Conservation (phyloP, 2,797 vertebrate genomes). For the Pitangus sulphuratus region DNA sequence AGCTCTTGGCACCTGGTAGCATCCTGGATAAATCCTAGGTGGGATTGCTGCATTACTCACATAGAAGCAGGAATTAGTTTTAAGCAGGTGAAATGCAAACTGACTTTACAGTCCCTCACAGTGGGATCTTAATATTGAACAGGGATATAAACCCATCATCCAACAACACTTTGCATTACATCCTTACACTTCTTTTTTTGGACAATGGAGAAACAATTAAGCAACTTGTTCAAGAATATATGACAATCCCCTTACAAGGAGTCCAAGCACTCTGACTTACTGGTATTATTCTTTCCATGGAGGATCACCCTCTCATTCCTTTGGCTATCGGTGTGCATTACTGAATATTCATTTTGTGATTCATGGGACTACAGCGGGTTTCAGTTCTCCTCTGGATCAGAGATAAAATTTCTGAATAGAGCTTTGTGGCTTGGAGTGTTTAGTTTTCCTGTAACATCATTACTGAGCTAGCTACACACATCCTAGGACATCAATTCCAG, state of each 20-base stretch:
- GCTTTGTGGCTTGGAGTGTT: slow-evolving; percentile 39
- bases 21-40: slow-evolving; percentile 3
- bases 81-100: slow-evolving; percentile 34
- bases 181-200: neutral
- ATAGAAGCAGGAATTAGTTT: neutral
- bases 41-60: neutral
- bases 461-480: slow-evolving; percentile 55
- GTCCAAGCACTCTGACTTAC: neutral
- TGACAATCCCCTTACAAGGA: neutral
- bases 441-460: slow-evolving; percentile 58
- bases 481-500: slow-evolving; percentile 58
- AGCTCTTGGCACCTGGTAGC: slow-evolving; percentile 10
- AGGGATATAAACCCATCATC: neutral
- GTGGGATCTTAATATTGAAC: neutral
- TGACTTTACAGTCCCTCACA: neutral
- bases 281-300: neutral
- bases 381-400: slow-evolving; percentile 49
- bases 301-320: slow-evolving; percentile 6
- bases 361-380: neutral
- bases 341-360: slow-evolving; percentile 18
- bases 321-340: neutral
- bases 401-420: slow-evolving; percentile 50
- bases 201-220: neutral
- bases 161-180: neutral
- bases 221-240: neutral